Conservation (phyloP, 2,113 vertebrate species). For the Percina caprodes region DNA sequence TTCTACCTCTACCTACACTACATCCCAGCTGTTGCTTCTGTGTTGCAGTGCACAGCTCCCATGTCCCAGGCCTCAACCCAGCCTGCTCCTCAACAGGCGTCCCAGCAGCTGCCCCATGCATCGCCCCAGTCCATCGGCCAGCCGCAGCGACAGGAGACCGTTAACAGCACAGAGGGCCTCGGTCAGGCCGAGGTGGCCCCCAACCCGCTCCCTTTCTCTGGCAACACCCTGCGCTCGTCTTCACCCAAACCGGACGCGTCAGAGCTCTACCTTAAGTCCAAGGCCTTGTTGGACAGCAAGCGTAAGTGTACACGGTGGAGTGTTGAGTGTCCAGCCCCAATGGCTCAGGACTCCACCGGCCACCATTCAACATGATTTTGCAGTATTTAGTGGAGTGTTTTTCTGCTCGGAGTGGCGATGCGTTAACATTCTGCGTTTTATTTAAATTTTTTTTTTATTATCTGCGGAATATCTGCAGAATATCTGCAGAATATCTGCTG, state of each 20-base stretch:
- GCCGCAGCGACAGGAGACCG: conserved; percentile 86
- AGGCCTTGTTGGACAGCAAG: conserved; percentile 92
- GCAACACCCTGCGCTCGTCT: conserved; percentile 83
- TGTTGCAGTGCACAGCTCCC: conserved; percentile 67
- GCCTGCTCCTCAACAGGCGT: conserved; percentile 41
- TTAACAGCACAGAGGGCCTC: conserved; percentile 86
- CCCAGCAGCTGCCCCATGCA: conserved; percentile 6
- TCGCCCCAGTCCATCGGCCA: conserved; percentile 36
- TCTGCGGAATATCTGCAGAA: too few relatives aligned
- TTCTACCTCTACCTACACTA: neutral
- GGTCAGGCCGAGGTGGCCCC: conserved; percentile 82
- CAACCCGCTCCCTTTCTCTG: conserved; percentile 88
- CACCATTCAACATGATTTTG: neutral
- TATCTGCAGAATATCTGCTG: too few relatives aligned
- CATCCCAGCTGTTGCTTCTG: neutral
- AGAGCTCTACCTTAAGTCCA: conserved; percentile 96
- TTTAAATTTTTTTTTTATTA: too few relatives aligned
- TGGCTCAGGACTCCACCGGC: neutral
- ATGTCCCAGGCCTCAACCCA: conserved; percentile 59
- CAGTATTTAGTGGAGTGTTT: too few relatives aligned
- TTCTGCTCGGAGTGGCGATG: too few relatives aligned
- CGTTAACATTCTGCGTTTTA: too few relatives aligned
- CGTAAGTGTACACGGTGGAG: conserved; percentile 85
- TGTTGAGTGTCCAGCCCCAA: neutral
- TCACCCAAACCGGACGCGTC: conserved; percentile 95